Percentiles rank a stretch among this genome's conserved stretches.
phyloP scores from a whole-genome alignment of 2,113 vertebrate genomes.

The Cavia porcellus region DNA sequence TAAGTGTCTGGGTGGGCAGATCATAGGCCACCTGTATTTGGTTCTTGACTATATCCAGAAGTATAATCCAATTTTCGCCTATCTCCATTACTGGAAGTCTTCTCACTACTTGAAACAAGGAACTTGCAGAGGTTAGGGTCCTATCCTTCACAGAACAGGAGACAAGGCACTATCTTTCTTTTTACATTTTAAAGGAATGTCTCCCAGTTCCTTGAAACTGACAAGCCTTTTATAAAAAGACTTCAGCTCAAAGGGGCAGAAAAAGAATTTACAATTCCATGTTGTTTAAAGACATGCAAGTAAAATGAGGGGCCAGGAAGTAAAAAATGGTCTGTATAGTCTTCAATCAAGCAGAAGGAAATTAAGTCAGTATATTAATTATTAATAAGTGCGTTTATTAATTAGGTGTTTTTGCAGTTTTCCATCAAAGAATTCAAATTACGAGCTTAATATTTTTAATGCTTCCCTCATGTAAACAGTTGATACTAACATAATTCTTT shows the following conservation, averaged over 20 bases:
- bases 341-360: background rate
- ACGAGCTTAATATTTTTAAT: rapidly evolving
- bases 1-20: background rate
- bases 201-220: background rate
- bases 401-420: background rate
- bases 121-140: background rate
- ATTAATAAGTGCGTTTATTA: background rate
- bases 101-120: background rate
- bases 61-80: background rate
- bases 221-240: background rate
- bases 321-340: background rate
- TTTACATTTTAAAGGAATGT: background rate
- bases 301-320: background rate
- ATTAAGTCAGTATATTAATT: background rate
- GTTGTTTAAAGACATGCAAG: background rate
- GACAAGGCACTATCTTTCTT: background rate
- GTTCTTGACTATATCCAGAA: background rate
- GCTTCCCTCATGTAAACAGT: rapidly evolving
- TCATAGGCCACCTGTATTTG: background rate
- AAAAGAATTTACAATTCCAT: background rate
- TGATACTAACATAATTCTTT: background rate
- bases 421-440: background rate
- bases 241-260: background rate
- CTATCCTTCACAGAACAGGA: background rate
- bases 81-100: background rate